phyloP scores from a whole-genome alignment of 2,888 invertebrate species.

The Oligia fasciuncula region DNA sequence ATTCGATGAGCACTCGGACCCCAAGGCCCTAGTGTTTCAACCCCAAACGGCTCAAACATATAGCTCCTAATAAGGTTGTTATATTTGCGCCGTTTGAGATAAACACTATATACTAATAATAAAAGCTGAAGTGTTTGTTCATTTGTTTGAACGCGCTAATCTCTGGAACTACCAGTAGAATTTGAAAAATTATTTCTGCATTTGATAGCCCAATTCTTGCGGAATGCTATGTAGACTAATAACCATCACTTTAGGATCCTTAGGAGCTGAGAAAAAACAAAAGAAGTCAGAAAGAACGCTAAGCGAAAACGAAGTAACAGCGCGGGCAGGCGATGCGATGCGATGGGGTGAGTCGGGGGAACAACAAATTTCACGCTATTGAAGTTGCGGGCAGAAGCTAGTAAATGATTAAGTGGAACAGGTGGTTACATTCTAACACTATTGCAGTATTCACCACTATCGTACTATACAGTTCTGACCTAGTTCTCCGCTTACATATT shows the following conservation, averaged over 20 bases:
- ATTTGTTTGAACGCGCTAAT: neutral
- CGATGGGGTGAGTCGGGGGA: neutral
- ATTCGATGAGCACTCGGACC: no score
- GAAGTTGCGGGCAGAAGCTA: neutral
- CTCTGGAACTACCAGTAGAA: neutral
- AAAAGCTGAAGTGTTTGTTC: no score
- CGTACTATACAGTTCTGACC: conserved; percentile 3
- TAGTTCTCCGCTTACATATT: conserved; percentile 21
- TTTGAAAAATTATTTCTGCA: neutral
- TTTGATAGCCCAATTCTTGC: neutral
- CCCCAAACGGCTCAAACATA: no score
- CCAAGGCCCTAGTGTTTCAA: no score
- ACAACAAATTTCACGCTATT: neutral
- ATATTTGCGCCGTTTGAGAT: no score
- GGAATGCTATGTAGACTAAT: neutral
- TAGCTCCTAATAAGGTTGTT: no score
- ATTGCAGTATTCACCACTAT: conserved; percentile 1
- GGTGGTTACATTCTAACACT: neutral
- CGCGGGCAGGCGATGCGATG: no score
- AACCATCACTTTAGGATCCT: no score
- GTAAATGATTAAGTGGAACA: neutral
- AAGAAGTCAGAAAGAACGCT: neutral
- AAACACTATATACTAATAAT: no score
- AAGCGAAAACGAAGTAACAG: neutral
- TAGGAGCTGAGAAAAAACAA: neutral